Percentiles rank a stretch among this genome's conserved stretches.
These are phyloP conservation scores for Euwallacea fornicatus DNA, from an alignment of 1,140 invertebrate genomes.

Conservation along the genomic window DNA sequence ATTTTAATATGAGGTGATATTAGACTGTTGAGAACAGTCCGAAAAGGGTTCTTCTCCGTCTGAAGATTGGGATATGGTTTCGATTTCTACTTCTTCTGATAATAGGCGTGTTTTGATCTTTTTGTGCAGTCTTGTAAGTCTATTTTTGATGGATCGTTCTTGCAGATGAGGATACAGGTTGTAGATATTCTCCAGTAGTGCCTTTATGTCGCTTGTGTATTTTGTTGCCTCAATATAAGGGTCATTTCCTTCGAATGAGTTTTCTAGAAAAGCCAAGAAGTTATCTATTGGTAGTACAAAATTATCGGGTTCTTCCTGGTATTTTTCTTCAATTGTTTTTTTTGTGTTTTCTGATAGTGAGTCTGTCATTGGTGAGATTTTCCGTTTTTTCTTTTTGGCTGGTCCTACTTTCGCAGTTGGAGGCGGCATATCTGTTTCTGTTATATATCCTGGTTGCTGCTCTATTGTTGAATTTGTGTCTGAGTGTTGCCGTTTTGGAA, in stretches of 20 bases:
- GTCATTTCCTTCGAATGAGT: neutral
- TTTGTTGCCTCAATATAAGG: neutral
- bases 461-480: neutral
- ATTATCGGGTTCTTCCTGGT: neutral
- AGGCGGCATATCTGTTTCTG: neutral
- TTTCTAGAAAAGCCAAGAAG: neutral
- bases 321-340: neutral
- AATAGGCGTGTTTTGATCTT: neutral
- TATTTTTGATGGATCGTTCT: constrained; percentile 1
- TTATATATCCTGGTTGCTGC: neutral
- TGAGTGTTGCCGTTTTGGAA: neutral
- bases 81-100: neutral
- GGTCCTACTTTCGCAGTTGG: neutral
- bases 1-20: neutral
- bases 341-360: neutral
- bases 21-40: neutral
- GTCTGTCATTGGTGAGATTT: neutral
- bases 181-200: neutral
- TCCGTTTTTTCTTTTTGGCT: neutral
- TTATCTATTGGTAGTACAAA: neutral
- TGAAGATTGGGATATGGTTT: neutral
- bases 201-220: neutral
- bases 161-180: neutral
- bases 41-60: neutral
- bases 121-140: constrained; percentile 2